Percentiles rank a stretch among this genome's conserved stretches.
Evolutionary conservation across 2,888 invertebrate genomes (phyloP).

Genomic region (Temnothorax unifasciatus): DNA sequence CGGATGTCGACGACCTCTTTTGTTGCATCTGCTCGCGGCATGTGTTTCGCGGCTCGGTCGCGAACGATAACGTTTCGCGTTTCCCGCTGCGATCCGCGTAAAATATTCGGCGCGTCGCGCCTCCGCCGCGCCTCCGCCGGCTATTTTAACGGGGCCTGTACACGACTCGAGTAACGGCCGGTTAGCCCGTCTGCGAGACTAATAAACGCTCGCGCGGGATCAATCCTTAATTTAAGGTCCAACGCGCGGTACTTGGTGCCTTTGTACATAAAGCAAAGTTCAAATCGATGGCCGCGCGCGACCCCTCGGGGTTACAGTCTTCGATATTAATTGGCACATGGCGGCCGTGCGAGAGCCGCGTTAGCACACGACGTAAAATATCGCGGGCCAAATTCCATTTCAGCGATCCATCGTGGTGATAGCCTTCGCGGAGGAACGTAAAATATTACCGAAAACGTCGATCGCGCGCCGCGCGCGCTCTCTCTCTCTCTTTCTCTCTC

Average conservation of each 20-base stretch:
- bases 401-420: slow-evolving; percentile 42
- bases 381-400: slow-evolving; percentile 44
- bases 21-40: slow-evolving; percentile 52
- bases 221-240: slow-evolving; percentile 37
- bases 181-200: slow-evolving; percentile 33
- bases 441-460: slow-evolving; percentile 41
- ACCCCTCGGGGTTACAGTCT: slow-evolving; percentile 41
- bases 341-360: slow-evolving; percentile 31
- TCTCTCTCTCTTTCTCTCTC: slow-evolving; percentile 2
- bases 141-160: background rate
- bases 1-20: slow-evolving; percentile 53
- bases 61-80: slow-evolving; percentile 64
- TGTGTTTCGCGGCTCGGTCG: slow-evolving; percentile 44
- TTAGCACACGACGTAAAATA: slow-evolving; percentile 66
- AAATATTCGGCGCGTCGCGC: slow-evolving; percentile 45
- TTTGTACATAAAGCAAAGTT: slow-evolving; percentile 33
- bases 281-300: slow-evolving; percentile 47
- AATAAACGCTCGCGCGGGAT: slow-evolving; percentile 36
- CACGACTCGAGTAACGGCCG: background rate
- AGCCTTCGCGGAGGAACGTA: slow-evolving; percentile 36
- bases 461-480: slow-evolving; percentile 55
- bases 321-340: slow-evolving; percentile 53
- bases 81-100: slow-evolving; percentile 29
- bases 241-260: slow-evolving; percentile 34
- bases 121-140: background rate